Percentiles rank a stretch among this genome's conserved stretches.
phyloP scores from a whole-genome alignment of 2,888 invertebrate genomes.

The Xanthorhoe spadicearia region DNA sequence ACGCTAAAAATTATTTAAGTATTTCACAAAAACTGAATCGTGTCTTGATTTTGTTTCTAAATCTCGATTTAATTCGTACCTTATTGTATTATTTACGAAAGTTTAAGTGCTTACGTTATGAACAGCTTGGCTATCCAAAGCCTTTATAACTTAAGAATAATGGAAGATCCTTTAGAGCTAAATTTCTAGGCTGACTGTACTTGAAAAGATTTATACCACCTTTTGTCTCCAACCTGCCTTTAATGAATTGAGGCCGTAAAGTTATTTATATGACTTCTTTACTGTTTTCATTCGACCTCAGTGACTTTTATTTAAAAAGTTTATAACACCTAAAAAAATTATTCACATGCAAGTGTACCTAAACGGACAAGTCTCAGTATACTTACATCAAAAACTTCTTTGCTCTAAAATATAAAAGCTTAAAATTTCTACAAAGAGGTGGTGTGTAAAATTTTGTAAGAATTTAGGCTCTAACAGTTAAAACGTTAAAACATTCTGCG shows the following conservation, averaged over 20 bases:
- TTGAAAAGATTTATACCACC: conserved; percentile 3
- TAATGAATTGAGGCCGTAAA: background rate
- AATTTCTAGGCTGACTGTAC: conserved; percentile 2
- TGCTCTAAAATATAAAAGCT: too few species aligned
- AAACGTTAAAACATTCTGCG: too few species aligned
- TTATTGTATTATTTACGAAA: background rate
- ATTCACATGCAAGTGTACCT: background rate
- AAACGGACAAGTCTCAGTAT: background rate
- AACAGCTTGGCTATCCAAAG: background rate
- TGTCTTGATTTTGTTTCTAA: too few species aligned
- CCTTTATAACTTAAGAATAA: background rate
- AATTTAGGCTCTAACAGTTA: too few species aligned
- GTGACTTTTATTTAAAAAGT: background rate
- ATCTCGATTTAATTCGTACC: background rate
- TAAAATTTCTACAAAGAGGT: too few species aligned
- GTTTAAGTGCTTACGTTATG: background rate
- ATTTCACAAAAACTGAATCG: too few species aligned
- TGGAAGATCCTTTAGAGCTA: background rate
- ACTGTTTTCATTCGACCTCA: background rate
- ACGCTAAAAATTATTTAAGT: too few species aligned
- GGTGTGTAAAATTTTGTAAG: too few species aligned
- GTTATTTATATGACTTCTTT: background rate
- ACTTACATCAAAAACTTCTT: too few species aligned
- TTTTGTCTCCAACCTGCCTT: background rate
- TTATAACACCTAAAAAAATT: background rate